A percentile compares a stretch with the other conserved stretches of the same genome.
Evolutionary conservation across 2,888 invertebrate species (phyloP).

Genomic region (Macaria notata): DNA sequence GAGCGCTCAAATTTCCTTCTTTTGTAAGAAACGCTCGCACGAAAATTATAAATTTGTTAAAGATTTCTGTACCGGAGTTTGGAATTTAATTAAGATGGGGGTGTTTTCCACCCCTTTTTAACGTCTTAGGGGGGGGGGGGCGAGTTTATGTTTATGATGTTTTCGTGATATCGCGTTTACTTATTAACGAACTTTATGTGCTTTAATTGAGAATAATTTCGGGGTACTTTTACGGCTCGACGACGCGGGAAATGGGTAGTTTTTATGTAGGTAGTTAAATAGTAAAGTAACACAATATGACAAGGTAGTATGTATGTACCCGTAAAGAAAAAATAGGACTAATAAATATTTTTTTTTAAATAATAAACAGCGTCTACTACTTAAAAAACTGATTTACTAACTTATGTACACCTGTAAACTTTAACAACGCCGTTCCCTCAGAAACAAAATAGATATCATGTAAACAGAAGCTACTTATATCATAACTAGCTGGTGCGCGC

Average conservation of each 20-base stretch:
- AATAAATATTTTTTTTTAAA: too few relatives aligned
- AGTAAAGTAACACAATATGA: too few relatives aligned
- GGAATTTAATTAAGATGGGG: conserved; percentile 56
- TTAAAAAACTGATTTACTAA: too few relatives aligned
- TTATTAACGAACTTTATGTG: conserved; percentile 22
- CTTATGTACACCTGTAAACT: too few relatives aligned
- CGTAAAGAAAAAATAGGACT: too few relatives aligned
- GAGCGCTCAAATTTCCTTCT: conserved; percentile 61
- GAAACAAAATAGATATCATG: too few relatives aligned
- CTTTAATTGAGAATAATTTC: conserved; percentile 15
- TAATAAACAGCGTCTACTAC: too few relatives aligned
- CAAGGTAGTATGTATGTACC: too few relatives aligned
- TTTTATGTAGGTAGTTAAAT: not conserved
- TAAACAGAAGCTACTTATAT: too few relatives aligned
- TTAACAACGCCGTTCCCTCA: too few relatives aligned
- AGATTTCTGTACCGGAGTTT: conserved; percentile 42
- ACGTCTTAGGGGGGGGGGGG: conserved; percentile 17
- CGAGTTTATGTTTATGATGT: conserved; percentile 18
- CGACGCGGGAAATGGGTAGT: conserved; percentile 1
- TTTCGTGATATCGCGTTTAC: conserved; percentile 19
- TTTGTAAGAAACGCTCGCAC: conserved; percentile 67
- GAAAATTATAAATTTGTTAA: conserved; percentile 79
- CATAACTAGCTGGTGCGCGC: too few relatives aligned
- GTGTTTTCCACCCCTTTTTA: conserved; percentile 15
- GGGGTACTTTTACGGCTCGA: conserved; percentile 11